Conservation (phyloP, 2,888 invertebrate species). For the Zootermopsis nevadensis region DNA sequence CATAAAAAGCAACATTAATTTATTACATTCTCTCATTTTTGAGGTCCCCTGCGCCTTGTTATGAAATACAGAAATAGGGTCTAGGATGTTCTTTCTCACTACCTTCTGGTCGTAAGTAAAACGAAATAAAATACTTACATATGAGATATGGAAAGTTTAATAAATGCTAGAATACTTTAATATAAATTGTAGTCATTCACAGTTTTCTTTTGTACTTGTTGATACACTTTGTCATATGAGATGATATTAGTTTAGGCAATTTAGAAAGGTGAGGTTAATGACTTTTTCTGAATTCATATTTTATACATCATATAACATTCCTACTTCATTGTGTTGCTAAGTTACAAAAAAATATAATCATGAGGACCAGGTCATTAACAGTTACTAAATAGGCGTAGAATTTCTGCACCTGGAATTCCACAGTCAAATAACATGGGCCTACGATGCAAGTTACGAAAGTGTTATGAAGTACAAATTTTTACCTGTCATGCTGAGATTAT, state of each 20-base stretch:
- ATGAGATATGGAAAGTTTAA: slow-evolving; percentile 17
- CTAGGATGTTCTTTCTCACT: not conserved
- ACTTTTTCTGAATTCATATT: slow-evolving; percentile 1
- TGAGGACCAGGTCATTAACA: not conserved
- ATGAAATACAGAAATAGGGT: not conserved
- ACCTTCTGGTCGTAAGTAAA: slow-evolving; percentile 4
- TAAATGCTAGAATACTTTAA: slow-evolving; percentile 31
- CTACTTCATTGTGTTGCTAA: not conserved
- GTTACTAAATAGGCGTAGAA: slow-evolving; percentile 2
- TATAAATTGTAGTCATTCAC: slow-evolving; percentile 32
- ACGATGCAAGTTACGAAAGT: not conserved
- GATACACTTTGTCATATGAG: not conserved
- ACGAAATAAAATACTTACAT: slow-evolving; percentile 31
- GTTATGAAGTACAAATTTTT: not conserved
- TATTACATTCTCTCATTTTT: slow-evolving; percentile 17
- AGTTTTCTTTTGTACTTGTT: slow-evolving; percentile 30
- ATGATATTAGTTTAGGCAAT: slow-evolving; percentile 8
- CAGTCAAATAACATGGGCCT: not conserved
- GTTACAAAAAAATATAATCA: not conserved
- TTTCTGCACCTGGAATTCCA: slow-evolving; percentile 21
- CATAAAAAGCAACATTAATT: slow-evolving; percentile 24
- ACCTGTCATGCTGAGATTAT: not conserved
- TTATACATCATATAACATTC: slow-evolving; percentile 7
- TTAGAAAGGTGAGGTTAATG: not conserved
- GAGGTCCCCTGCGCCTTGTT: not conserved